Conservation (phyloP, 1,140 invertebrate genomes). For the Aphaenogaster ashmeadi region DNA sequence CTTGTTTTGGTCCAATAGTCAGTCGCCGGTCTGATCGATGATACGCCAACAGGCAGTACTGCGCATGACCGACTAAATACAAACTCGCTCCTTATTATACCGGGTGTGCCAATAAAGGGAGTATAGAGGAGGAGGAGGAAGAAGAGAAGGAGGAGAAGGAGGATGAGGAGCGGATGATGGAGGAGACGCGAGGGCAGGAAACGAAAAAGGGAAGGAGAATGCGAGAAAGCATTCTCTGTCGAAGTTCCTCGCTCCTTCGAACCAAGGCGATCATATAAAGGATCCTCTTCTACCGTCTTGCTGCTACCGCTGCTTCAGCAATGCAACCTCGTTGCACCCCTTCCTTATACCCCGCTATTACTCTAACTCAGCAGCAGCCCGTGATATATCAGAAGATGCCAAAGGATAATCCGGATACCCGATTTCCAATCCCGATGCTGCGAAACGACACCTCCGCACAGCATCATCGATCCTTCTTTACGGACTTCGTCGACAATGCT, state of each 20-base stretch:
- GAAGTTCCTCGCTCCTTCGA: constrained; percentile 67
- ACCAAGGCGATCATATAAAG: constrained; percentile 72
- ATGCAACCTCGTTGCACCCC: constrained; percentile 31
- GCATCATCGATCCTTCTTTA: constrained; percentile 44
- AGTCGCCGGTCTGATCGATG: constrained; percentile 86
- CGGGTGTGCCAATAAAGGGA: constrained; percentile 84
- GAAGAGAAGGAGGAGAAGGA: not conserved
- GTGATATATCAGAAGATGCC: constrained; percentile 66
- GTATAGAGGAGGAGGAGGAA: constrained; percentile 59
- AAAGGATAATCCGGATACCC: constrained; percentile 73
- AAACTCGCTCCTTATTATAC: constrained; percentile 85
- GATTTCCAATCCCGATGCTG: constrained; percentile 69
- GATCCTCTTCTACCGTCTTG: constrained; percentile 67
- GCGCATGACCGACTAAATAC: constrained; percentile 86
- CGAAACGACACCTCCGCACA: constrained; percentile 62
- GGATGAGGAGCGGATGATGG: constrained; percentile 19
- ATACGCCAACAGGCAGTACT: constrained; percentile 84
- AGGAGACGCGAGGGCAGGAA: not conserved
- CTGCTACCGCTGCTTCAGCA: constrained; percentile 67
- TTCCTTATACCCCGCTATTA: not conserved
- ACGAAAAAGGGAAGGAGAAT: constrained; percentile 48
- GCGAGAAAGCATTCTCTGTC: constrained; percentile 8
- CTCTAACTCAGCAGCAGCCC: constrained; percentile 48
- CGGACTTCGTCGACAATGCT: constrained; percentile 30
- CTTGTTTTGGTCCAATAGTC: constrained; percentile 87